Evolutionary conservation across 2,888 invertebrate genomes (phyloP), one percentile per base, ranked within the genome.

Genomic region (Chalcosyrphus nemorum): DNA sequence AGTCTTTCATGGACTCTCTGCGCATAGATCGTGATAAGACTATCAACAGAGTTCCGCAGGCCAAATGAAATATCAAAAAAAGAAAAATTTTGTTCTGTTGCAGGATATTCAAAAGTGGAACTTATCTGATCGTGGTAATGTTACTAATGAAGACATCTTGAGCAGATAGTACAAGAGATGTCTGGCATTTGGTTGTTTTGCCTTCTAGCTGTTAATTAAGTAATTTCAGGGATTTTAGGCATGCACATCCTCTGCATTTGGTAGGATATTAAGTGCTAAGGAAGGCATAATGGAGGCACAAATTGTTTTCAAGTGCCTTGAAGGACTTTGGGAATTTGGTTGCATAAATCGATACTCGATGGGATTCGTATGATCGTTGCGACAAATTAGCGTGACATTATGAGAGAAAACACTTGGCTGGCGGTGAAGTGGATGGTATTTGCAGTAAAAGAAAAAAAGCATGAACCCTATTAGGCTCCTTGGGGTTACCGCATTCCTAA

Each of bases 91-190:
- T 15, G 9, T 57, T 45, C 13, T 19, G 19, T 70, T 13, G 13
- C 41, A 81, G 54, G 54, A 78, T 59, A 65, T 72, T 47, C 35
- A 29, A 77, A 78, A 74, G 74, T 80, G 52, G 45, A 80, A 78
- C 70, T 84, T 84, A 84, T 84, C 84, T 54, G 84, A 84, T 84
- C 74, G 74, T 84, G 74, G 63, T 84, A 84, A 84, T 63, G 74
- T 84, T 84, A 74, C 84, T 84, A 84, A 84, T 84, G 84, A 84
- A 84, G 84, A 80, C 80, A 80, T 84, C 57, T 78, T 52, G 57
- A 57, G 29, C 15, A 61, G 70, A 66, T 66, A 65, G 13, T 32
- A 15, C 3, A 61, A 19, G 21, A 43, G 17, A 19, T 13, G 41
- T 27, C 56, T 72, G 47, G 54, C 38, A 38, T 50, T 61, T 66